Conservation (phyloP, 2,113 vertebrate species). For the Scophthalmus maximus region DNA sequence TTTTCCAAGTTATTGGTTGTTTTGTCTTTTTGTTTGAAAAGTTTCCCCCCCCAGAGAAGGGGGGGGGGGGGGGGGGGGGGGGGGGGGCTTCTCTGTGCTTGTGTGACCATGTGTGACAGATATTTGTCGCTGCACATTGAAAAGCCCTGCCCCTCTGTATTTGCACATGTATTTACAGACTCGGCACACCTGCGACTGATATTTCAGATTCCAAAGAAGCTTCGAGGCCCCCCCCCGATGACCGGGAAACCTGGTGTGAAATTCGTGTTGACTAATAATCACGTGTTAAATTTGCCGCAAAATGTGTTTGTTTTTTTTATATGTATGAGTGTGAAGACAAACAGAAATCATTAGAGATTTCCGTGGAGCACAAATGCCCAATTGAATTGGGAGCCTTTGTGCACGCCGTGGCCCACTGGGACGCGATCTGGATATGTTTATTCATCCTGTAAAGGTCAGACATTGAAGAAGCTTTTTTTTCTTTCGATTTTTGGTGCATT, state of each 20-base stretch:
- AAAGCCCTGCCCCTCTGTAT: neutral
- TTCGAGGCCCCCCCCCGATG: neutral
- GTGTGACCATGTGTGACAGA: neutral
- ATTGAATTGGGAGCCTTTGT: neutral
- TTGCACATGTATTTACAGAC: neutral
- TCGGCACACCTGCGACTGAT: neutral
- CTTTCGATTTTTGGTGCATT: too few relatives aligned
- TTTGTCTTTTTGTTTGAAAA: neutral
- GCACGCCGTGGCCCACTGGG: neutral
- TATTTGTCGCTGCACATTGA: neutral
- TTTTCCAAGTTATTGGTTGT: too few relatives aligned
- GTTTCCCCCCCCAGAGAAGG: too few relatives aligned
- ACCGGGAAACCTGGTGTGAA: neutral
- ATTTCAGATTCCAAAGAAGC: neutral
- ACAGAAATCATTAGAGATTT: slow-evolving; percentile 10
- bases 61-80: too few relatives aligned
- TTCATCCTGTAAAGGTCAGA: slow-evolving; percentile 3
- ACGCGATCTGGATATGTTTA: neutral
- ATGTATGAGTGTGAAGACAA: slow-evolving; percentile 1
- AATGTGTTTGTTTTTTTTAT: too few relatives aligned
- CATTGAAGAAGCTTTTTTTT: too few relatives aligned
- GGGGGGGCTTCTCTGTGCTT: neutral
- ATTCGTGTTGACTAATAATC: slow-evolving; percentile 7
- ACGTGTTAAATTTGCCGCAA: slow-evolving; percentile 13
- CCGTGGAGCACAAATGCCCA: neutral